Conservation (phyloP, 2,113 vertebrate genomes). For the Muscicapa adusta region DNA sequence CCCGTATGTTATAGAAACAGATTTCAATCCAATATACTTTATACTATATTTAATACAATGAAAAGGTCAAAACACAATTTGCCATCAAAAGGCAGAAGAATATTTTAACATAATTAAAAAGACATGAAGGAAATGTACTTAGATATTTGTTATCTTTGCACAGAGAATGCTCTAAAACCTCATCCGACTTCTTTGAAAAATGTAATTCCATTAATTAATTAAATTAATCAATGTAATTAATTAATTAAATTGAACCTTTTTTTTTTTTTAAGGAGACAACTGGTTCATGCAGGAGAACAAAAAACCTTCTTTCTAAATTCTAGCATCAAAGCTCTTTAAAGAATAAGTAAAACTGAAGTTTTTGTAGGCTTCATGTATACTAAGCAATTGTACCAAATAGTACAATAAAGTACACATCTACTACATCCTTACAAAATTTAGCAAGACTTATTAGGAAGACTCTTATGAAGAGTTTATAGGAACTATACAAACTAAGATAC, state of each 20-base stretch:
- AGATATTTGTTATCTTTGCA: background rate
- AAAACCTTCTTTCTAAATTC: background rate
- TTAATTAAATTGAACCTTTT: background rate
- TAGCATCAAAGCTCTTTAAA: background rate
- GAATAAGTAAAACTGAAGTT: background rate
- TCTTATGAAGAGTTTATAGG: background rate
- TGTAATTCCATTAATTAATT: no score
- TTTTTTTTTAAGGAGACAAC: background rate
- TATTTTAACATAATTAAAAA: background rate
- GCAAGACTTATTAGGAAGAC: no score
- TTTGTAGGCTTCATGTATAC: background rate
- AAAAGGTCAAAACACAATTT: background rate
- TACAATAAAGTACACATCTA: background rate
- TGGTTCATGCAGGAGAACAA: background rate
- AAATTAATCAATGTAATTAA: no score
- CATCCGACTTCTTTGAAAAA: background rate
- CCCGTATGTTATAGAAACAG: background rate
- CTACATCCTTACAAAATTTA: background rate
- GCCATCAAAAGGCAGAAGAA: background rate
- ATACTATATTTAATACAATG: background rate
- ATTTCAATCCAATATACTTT: background rate
- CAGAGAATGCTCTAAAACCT: background rate
- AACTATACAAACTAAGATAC: background rate
- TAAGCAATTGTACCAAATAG: background rate
- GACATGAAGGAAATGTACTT: background rate